Percentiles rank a stretch among this genome's conserved stretches.
Conservation (phyloP, 2,888 invertebrate species). For the Drosophila affinis region DNA sequence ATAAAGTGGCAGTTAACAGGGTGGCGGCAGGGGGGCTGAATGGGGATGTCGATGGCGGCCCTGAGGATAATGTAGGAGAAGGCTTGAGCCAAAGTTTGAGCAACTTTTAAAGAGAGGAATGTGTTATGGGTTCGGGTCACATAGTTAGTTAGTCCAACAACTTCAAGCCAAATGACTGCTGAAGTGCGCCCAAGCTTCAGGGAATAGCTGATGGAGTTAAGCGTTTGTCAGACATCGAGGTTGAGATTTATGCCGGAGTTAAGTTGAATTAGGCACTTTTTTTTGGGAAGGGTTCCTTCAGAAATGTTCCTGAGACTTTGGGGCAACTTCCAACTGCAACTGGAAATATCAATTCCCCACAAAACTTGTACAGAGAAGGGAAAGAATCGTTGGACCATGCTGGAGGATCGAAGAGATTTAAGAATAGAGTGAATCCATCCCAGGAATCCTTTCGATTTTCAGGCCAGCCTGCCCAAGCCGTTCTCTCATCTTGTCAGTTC, state of each 20-base stretch:
- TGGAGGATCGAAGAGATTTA: too few species aligned
- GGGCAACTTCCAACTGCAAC: background rate
- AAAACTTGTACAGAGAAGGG: background rate
- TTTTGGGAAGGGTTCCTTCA: too few species aligned
- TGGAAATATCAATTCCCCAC: background rate
- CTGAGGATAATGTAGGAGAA: constrained; percentile 13
- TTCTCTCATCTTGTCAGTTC: background rate
- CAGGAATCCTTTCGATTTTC: too few species aligned
- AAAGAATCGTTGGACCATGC: too few species aligned
- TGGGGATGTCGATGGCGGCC: too few species aligned
- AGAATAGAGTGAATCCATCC: too few species aligned
- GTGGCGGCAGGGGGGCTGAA: background rate
- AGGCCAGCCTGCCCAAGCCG: too few species aligned
- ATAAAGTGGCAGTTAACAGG: background rate
- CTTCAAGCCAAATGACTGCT: constrained; percentile 45
- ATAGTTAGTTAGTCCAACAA: constrained; percentile 69
- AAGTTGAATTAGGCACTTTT: constrained; percentile 12
- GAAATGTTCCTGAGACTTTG: too few species aligned
- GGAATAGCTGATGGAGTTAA: constrained; percentile 22
- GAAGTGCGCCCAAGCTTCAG: constrained; percentile 7
- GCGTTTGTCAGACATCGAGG: constrained; percentile 41
- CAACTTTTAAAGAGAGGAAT: constrained; percentile 75
- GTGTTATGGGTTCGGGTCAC: constrained; percentile 75
- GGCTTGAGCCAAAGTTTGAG: constrained; percentile 58
- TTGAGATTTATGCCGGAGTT: constrained; percentile 27